Conservation (phyloP, 1,140 invertebrate species). For the Belonocnema kinseyi region DNA sequence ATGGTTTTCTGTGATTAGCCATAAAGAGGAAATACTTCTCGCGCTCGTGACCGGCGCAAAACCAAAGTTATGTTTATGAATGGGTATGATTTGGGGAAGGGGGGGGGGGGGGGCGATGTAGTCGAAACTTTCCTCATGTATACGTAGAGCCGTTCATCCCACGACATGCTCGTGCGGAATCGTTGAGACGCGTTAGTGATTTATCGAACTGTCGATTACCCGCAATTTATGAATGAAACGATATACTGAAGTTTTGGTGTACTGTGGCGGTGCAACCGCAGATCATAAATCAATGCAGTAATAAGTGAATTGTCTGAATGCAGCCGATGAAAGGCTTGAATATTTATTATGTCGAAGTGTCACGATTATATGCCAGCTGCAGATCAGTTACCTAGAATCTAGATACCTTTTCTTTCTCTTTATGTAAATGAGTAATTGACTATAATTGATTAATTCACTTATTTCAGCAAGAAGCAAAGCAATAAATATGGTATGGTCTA, state of each 20-base stretch:
- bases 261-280: background rate
- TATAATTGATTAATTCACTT: no score
- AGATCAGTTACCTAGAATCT: background rate
- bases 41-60: no score
- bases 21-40: no score
- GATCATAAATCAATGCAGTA: constrained; percentile 7
- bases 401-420: background rate
- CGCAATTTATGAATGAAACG: constrained; percentile 36
- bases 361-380: background rate
- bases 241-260: constrained; percentile 13
- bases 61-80: no score
- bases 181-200: constrained; percentile 24
- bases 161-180: constrained; percentile 16
- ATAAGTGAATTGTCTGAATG: constrained; percentile 37
- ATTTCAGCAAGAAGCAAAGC: no score
- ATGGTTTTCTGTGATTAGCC: no score
- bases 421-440: background rate
- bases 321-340: constrained; percentile 30
- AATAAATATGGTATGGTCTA: no score
- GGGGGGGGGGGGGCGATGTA: no score
- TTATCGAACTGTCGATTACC: constrained; percentile 35
- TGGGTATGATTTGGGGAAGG: no score
- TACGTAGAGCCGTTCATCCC: constrained; percentile 26
- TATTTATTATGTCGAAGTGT: constrained; percentile 24
- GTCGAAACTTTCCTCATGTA: constrained; percentile 12